Base-by-base conservation (phyloP, 53 echinoderm and acorn worm species). In the Stichopus horrens region DNA sequence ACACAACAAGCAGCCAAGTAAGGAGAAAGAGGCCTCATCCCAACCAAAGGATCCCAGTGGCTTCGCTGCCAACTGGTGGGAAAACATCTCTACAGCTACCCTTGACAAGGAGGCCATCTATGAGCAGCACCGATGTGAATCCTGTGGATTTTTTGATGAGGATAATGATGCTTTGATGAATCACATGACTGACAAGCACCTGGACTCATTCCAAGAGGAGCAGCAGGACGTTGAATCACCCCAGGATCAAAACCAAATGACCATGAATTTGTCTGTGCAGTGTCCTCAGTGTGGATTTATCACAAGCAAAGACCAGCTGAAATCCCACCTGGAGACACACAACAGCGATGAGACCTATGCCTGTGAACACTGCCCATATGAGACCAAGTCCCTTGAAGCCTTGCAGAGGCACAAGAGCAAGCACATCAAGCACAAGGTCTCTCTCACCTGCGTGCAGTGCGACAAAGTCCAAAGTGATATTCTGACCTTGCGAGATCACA, bases 251-350 rank as follows among this genome's bases (percentile, higher is more conserved):
- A 89, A 92, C 11, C 85, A 54, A 14, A 52, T 89, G 7, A 87
- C 76, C 9, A 83, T 85, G 56, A 86, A 93, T 87, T 58, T 90
- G 55, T 91, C 93, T 7, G 91, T 88, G 9, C 96, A 96, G 91
- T 96, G 96, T 73, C 94, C 96, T 4, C 96, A 96, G 90, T 96
- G 96, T 90, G 96, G 96, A 3, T 89, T 94, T 79, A 83, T 92
- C 77, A 96, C 96, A 6, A 93, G 91, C 67, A 91, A 91, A 5
- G 96, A 93, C 58, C 96, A 96, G 76, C 86, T 96, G 55, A 87
- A 96, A 76, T 89, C 90, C 57, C 96, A 96, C 80, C 91, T 96
- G 91, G 86, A 88, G 89, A 90, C 91, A 37, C 96, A 96, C 63
- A 85, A 92, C 77, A 92, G 92, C 37, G 93, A 92, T 55, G 93